Evolutionary conservation across 2,888 invertebrate genomes (phyloP), one percentile per base, ranked within the genome.

Genomic region (Coelopa pilipes): DNA sequence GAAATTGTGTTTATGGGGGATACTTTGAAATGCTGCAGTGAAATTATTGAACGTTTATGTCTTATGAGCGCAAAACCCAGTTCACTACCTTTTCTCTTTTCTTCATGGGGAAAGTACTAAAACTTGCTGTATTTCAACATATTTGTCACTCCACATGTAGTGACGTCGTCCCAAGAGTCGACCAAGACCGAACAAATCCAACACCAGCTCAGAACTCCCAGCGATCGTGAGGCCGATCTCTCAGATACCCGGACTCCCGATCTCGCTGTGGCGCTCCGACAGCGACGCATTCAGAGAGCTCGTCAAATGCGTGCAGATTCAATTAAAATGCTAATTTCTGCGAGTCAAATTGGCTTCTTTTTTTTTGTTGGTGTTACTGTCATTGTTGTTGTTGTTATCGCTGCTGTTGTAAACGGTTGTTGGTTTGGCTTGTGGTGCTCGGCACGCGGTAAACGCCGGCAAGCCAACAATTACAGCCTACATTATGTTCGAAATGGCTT

Each of bases 301-400:
- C 53, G 70, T 70, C 62, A 78, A 78, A 77, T 78, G 80, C 81
- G 83, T 83, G 83, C 83, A 81, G 80, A 82, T 83, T 83, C 83
- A 83, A 83, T 83, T 83, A 83, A 83, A 83, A 83, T 83, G 83
- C 83, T 80, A 83, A 83, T 83, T 83, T 83, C 74, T 60, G n/a
- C 21, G 60, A 55, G 67, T 24, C 62, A 49, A 49, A 49, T 46
- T 50, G 60, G 49, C 50, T 57, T 55, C 15, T 45, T 49, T 17
- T 12, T 17, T 45, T 15, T 46, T 47, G 66, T 17, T 15, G 4
- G 47, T 17, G 47, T 66, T 49, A 7, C 7, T 34, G 34, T 34
- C 7, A 34, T 34, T 34, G 7, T 34, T 34, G 34, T 34, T 34
- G 34, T 34, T 34, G 34, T 34, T 34, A 7, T 34, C 4, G 34